A percentile compares a stretch with the other conserved stretches of the same genome.
phyloP scores from a whole-genome alignment of 2,113 vertebrate species.

The Pogona vitticeps region DNA sequence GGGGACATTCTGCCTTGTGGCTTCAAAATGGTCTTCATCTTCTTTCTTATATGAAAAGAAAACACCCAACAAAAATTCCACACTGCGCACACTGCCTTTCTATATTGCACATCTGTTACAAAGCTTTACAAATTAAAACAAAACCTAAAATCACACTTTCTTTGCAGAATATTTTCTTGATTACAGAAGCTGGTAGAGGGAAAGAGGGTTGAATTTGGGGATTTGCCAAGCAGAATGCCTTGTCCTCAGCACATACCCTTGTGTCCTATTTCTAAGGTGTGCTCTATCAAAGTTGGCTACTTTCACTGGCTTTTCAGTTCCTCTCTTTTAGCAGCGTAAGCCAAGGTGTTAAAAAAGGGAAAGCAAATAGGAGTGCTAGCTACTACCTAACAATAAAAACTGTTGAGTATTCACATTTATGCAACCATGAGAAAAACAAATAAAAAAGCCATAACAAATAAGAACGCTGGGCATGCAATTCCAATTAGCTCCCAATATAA shows the following conservation, averaged over 20 bases:
- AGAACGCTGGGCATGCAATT: neutral
- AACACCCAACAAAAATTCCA: no score
- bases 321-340: neutral
- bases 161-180: neutral
- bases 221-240: neutral
- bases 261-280: neutral
- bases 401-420: neutral
- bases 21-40: neutral
- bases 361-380: neutral
- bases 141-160: neutral
- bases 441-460: constrained; percentile 1
- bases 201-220: neutral
- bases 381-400: neutral
- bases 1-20: neutral
- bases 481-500: neutral
- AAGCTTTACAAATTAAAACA: neutral
- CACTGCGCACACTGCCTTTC: neutral
- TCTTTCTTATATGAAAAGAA: no score
- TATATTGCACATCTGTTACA: neutral
- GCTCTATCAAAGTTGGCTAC: neutral
- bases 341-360: neutral
- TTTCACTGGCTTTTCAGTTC: neutral
- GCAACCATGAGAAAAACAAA: neutral
- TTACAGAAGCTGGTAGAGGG: neutral
- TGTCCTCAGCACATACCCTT: neutral